Evolutionary conservation across 1,140 invertebrate species (phyloP), one percentile per base, ranked within the genome.

Genomic region (Bombus vancouverensis): DNA sequence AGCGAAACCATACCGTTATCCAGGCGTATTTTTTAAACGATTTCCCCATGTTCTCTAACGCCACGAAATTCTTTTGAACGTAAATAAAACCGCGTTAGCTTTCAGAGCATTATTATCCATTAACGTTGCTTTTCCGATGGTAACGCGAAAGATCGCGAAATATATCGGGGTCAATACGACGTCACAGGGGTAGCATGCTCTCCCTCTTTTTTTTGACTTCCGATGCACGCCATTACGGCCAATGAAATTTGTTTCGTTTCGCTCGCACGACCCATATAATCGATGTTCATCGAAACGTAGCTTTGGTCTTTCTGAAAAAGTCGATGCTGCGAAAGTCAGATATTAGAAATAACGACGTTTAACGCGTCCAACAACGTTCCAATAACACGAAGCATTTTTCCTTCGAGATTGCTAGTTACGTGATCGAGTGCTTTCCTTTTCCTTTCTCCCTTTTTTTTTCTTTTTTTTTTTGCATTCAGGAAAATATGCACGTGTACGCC

Each of bases 51-150:
- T 25, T 25, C 25, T 28, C 1, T 2, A 53, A 25, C 28, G 8
- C 22, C 5, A 28, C 3, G 42, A 22, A 5, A 32, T 44, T 66
- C 28, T n/a, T 39, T 12, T 28, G 34, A 59, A 12, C 34, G 57
- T 10, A 34, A 10, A 18, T 32, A 42, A 85, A 72, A 53, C 66
- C 72, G n/a, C 28, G 59, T 86, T 81, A 44, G 18, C 15, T 42
- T 8, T 34, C 9, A 5, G 25, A 15, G 39, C 44, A 28, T 62
- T 47, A 68, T 71, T 25, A 47, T 44, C 32, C 59, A 65, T 86
- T 66, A 66, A 74, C 68, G 42, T 18, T 32, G 32, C 53, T 68
- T 66, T 34, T 1, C 12, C 22, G 74, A 13, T n/a, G 28, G 18
- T 32, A 76, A 37, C 18, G 25, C n/a, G 47, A 53, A 53, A 53